Conservation (phyloP, 1,140 invertebrate species). For the Ips nitidus region DNA sequence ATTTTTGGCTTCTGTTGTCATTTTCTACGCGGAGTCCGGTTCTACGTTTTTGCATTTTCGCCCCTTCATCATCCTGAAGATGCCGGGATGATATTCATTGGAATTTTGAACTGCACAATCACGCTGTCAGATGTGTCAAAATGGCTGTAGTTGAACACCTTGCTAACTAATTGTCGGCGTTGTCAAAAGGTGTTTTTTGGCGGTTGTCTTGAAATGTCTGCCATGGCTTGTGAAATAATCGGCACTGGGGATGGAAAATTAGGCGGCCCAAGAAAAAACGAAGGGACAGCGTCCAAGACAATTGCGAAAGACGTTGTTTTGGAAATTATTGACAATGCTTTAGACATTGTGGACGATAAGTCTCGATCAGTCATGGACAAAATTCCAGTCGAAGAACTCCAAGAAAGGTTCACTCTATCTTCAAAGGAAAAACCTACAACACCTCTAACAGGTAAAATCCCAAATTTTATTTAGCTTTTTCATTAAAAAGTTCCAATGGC, state of each 20-base stretch:
- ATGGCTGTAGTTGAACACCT: neutral
- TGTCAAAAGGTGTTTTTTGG: slow-evolving; percentile 11
- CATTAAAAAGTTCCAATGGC: neutral
- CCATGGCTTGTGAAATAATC: slow-evolving; percentile 26
- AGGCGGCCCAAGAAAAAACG: slow-evolving; percentile 15
- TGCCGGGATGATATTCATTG: slow-evolving; percentile 15
- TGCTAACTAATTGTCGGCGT: neutral
- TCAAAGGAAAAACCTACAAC: slow-evolving; percentile 12
- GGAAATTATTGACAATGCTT: slow-evolving; percentile 42
- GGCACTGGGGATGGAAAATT: slow-evolving; percentile 27
- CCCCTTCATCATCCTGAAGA: slow-evolving; percentile 29
- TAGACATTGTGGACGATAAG: slow-evolving; percentile 36
- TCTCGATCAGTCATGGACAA: slow-evolving; percentile 33
- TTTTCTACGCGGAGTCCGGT: slow-evolving; percentile 32
- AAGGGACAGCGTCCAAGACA: slow-evolving; percentile 10
- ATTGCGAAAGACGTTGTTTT: slow-evolving; percentile 38
- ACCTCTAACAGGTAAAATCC: slow-evolving; percentile 20
- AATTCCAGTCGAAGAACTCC: slow-evolving; percentile 15
- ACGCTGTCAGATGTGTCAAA: slow-evolving; percentile 14
- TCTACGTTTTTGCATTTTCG: slow-evolving; percentile 37
- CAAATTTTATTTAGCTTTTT: neutral
- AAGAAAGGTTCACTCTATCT: neutral
- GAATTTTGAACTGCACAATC: slow-evolving; percentile 23
- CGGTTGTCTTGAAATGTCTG: slow-evolving; percentile 18
- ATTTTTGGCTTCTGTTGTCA: slow-evolving; percentile 33